Base-by-base conservation (phyloP, 2,888 invertebrate species). In the Ophion slaviceki region DNA sequence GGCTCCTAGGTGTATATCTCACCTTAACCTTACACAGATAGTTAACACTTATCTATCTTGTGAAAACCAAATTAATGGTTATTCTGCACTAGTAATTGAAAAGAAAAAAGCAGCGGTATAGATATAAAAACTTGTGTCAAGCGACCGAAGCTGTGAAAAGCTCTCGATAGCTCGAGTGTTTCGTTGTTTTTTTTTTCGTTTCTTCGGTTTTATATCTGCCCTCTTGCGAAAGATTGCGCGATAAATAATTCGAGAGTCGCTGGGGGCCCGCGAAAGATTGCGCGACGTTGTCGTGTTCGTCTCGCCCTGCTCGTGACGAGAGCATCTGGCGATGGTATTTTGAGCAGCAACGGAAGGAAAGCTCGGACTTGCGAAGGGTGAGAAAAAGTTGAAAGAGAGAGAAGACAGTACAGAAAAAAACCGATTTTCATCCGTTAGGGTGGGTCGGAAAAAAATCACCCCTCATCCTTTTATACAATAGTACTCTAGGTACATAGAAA, bases 211-310 rank as follows among this genome's bases (percentile, higher is more conserved):
- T 62, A 32, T 59, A 68, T 32, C 45, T 14, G 5, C 8, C 47
- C 24, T 20, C 78, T 45, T 14, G 59, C 68, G n/a, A 53, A 53
- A 75, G 28, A 57, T 70, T 64, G 76, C 53, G 62, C 62, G 53
- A 82, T 53, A 71, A 76, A 71, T 76, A 76, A 53, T 53, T 70
- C 76, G 81, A 57, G 76, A 57, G 40, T 6, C n/a, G 53, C 17
- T 17, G 61, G 17, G 17, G 11, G 47, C 11, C 10, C 36, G 59
- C 24, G n/a, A 53, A 64, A 11, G 62, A 24, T 64, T 4, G 53
- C 67, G 14, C 61, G 32, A 36, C 61, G 40, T 74, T 68, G 78
- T 67, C 61, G 59, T 17, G 14, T 53, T 62, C 74, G 78, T 68
- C 36, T 47, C 47, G 62, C 36, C 61, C 68, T 11, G 28, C 53